These are phyloP conservation scores for Oophaga pumilio DNA, from an alignment of 2,113 vertebrate genomes.

Conservation along the genomic window DNA sequence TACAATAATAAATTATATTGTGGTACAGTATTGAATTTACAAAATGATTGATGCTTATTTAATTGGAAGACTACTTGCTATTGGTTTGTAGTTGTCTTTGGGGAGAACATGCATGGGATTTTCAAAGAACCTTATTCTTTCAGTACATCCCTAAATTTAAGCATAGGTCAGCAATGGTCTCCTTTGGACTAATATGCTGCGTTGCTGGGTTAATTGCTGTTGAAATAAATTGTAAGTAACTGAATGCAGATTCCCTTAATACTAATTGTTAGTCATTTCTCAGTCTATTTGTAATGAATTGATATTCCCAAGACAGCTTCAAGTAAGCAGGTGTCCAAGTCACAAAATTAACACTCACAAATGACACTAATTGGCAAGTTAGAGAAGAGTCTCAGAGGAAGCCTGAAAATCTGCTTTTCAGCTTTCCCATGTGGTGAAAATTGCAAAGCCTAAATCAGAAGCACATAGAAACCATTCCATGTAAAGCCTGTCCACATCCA, in stretches of 20 bases:
- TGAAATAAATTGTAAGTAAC: constrained; percentile 47
- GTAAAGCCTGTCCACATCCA: constrained; percentile 27
- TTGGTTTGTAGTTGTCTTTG: constrained; percentile 10
- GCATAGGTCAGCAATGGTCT: constrained; percentile 30
- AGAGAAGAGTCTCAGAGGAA: constrained; percentile 44
- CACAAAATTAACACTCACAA: constrained; percentile 52
- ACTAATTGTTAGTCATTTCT: constrained; percentile 56
- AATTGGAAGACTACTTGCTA: not conserved
- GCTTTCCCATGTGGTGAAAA: constrained; percentile 14
- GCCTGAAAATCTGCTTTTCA: constrained; percentile 6
- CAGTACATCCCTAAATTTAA: constrained; percentile 42
- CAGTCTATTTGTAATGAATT: constrained; percentile 52
- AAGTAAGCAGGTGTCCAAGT: constrained; percentile 54
- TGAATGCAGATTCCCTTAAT: constrained; percentile 48
- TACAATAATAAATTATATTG: too few species aligned
- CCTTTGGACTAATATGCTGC: constrained; percentile 12
- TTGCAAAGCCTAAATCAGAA: constrained; percentile 19
- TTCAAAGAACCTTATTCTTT: constrained; percentile 19
- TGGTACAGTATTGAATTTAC: not conserved
- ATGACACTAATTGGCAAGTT: constrained; percentile 50
- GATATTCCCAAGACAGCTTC: constrained; percentile 48
- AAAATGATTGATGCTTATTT: constrained; percentile 12
- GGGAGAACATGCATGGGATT: constrained; percentile 14
- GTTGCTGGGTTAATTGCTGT: constrained; percentile 48
- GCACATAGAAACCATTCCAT: constrained; percentile 20